Base-by-base conservation (phyloP, 92 coral and sea anemone species). In the Epizoanthus scotinus region DNA sequence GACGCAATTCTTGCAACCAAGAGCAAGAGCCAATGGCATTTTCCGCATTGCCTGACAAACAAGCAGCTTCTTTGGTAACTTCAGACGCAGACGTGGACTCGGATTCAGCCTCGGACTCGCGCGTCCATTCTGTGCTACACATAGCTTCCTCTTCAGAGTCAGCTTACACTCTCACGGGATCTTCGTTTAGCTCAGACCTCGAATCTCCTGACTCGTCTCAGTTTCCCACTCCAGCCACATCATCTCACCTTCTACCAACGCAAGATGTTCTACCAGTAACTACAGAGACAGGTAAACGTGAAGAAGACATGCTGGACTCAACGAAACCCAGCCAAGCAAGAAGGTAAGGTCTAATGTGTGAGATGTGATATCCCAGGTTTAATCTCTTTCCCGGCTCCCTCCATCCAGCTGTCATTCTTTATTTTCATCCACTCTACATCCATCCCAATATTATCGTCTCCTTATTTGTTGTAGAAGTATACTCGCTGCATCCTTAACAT, bases 321-420 rank as follows among this genome's bases (percentile, higher is more conserved):
- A 27, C 29, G n/a, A 2, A 17, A 13, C 18, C 34, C 5, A 27
- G 26, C 5, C 15, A 55, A 12, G 60, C 34, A 29, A 49, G 4
- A 29, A 55, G 66, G 79, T 73, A 36, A n/a, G 79, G 22, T 56
- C 2, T 27, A 19, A n/a, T n/a, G n/a, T n/a, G n/a, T n/a, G n/a
- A 34, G 15, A 28, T n/a, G 47, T 36, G 73, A 36, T 27, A 36
- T 47, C 52, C 52, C 2, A 47, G 52, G 13, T 47, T 44, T 8
- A 1, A 6, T 44, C 12, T 44, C 1, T 44, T 44, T 44, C 13
- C 1, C 50, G 50, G 50, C 7, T 44, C 13, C 13, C 50, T 44
- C 6, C 50, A 44, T 44, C 50, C 50, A 44, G 10, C 50, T 44
- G 13, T 6, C 14, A 44, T 44, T 7, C 50, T 6, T 8, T 0